Percentiles rank a stretch among this genome's conserved stretches.
These are phyloP conservation scores for Plemyria rubiginata DNA, from an alignment of 2,888 invertebrate genomes.

Conservation along the genomic window DNA sequence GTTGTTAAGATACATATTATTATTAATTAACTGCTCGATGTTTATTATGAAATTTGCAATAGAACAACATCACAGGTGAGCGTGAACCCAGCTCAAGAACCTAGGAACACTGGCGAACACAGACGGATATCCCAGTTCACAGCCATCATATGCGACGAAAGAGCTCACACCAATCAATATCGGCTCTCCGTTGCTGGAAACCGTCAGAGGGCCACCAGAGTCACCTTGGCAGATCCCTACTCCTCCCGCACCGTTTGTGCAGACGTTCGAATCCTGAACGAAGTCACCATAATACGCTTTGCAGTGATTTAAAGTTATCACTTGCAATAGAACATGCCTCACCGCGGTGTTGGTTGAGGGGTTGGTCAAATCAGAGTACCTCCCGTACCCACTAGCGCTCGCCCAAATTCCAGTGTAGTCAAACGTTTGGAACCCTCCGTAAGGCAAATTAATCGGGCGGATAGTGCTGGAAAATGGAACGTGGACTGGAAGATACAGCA, in stretches of 20 bases:
- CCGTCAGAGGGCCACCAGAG: constrained; percentile 67
- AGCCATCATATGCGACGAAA: constrained; percentile 67
- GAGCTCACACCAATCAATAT: constrained; percentile 70
- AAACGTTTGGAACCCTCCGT: constrained; percentile 47
- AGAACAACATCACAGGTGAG: constrained; percentile 45
- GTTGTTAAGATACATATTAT: background rate
- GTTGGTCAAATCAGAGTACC: constrained; percentile 59
- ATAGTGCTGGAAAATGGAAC: constrained; percentile 55
- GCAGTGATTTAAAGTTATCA: constrained; percentile 58
- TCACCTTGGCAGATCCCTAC: constrained; percentile 73
- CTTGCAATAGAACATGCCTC: constrained; percentile 60
- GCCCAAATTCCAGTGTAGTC: constrained; percentile 56
- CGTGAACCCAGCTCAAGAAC: constrained; percentile 62
- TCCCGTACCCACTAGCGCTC: constrained; percentile 66
- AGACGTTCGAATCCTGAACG: constrained; percentile 65
- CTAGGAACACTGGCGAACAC: constrained; percentile 64
- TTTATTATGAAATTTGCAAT: background rate
- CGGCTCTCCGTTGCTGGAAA: constrained; percentile 52
- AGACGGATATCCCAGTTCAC: constrained; percentile 67
- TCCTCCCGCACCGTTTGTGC: constrained; percentile 65
- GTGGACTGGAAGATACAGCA: constrained; percentile 57
- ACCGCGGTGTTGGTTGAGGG: constrained; percentile 64
- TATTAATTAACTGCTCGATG: background rate
- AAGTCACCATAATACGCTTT: constrained; percentile 51
- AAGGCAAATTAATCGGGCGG: constrained; percentile 58